A percentile compares a stretch with the other conserved stretches of the same genome.
These are phyloP conservation scores for Chirona hameri DNA, from an alignment of 2,888 invertebrate species.

Conservation along the genomic window DNA sequence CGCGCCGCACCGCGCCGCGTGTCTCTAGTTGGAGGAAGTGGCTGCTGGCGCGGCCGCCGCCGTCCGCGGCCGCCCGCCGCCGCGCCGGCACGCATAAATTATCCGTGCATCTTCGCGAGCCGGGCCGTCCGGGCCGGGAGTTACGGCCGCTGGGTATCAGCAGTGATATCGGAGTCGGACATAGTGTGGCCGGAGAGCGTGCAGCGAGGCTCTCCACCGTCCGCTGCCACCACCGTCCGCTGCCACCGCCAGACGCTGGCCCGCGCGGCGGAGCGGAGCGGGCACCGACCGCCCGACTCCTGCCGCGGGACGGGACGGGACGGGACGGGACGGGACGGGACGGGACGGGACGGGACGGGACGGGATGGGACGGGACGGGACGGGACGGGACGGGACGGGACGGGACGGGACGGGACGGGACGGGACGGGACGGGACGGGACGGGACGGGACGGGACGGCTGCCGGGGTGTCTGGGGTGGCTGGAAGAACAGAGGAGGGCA, in stretches of 20 bases:
- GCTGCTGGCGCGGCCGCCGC: background rate
- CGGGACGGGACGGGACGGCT: too few relatives aligned
- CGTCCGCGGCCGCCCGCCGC: background rate
- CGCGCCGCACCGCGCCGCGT: background rate
- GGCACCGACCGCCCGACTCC: too few relatives aligned
- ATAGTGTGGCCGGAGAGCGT: background rate
- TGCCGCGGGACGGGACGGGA: too few relatives aligned
- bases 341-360: too few relatives aligned
- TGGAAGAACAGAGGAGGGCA: too few relatives aligned
- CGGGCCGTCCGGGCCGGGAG: background rate
- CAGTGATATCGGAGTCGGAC: slow-evolving; percentile 11
- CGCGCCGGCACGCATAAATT: background rate
- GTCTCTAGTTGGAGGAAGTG: background rate
- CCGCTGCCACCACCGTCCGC: background rate
- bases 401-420: too few relatives aligned
- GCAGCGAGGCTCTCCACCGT: background rate
- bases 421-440: too few relatives aligned
- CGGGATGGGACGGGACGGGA: too few relatives aligned
- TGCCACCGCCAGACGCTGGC: too few relatives aligned
- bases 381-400: too few relatives aligned
- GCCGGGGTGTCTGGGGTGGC: too few relatives aligned
- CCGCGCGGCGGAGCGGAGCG: background rate
- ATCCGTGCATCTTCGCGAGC: background rate
- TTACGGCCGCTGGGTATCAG: background rate
- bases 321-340: too few relatives aligned